phyloP scores from a whole-genome alignment of 2,888 invertebrate genomes.

The Dicycla oo region DNA sequence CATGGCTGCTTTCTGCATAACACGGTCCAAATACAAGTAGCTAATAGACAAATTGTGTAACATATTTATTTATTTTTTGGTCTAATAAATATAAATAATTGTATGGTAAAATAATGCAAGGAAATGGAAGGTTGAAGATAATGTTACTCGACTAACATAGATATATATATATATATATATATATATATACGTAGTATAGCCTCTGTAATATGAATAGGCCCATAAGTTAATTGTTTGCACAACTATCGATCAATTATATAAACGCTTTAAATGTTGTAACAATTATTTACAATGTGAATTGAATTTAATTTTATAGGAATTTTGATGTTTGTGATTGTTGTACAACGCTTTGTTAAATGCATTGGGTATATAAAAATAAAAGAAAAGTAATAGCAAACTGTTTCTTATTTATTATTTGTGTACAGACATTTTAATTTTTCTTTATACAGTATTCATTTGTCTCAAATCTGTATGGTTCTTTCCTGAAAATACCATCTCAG shows the following conservation, averaged over 20 bases:
- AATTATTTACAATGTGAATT: conserved; percentile 85
- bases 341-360: conserved; percentile 88
- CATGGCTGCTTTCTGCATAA: no score
- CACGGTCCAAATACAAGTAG: no score
- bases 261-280: conserved; percentile 88
- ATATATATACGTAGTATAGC: neutral
- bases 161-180: neutral
- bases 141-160: neutral
- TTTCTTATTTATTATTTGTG: conserved; percentile 25
- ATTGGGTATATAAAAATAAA: conserved; percentile 78
- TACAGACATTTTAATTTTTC: neutral
- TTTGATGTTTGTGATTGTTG: conserved; percentile 87
- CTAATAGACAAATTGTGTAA: neutral
- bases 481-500: no score
- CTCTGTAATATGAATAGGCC: conserved; percentile 43
- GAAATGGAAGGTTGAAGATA: neutral
- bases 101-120: no score
- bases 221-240: conserved; percentile 65
- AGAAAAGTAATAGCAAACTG: conserved; percentile 55
- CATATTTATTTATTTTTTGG: neutral
- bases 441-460: neutral
- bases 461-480: no score
- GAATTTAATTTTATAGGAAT: conserved; percentile 84
- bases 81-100: neutral
- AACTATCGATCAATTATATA: conserved; percentile 88